Evolutionary conservation across 2,888 invertebrate genomes (phyloP).

Genomic region (Dorcus hopei): DNA sequence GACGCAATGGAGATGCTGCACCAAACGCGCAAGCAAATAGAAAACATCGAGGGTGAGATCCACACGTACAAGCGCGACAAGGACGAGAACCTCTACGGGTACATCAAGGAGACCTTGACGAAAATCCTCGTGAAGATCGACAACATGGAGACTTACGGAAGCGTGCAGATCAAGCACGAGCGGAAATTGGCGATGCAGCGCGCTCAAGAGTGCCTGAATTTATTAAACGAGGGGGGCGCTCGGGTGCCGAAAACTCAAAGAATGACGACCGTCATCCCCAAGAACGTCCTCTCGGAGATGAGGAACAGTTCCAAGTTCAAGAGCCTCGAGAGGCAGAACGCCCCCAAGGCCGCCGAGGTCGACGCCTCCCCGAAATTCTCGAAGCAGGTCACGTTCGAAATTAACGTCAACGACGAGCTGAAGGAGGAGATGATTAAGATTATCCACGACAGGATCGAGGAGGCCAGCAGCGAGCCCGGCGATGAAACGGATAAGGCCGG

Average conservation of each 20-base stretch:
- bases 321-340: slow-evolving; percentile 1
- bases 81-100: slow-evolving; percentile 9
- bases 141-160: slow-evolving; percentile 13
- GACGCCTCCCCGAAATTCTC: background rate
- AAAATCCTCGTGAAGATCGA: slow-evolving; percentile 14
- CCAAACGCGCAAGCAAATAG: slow-evolving; percentile 14
- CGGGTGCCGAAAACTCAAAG: no score
- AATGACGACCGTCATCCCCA: no score
- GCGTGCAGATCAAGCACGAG: slow-evolving; percentile 16
- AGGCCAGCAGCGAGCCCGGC: slow-evolving; percentile 8
- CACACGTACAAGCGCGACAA: slow-evolving; percentile 11
- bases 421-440: slow-evolving; percentile 13
- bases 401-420: slow-evolving; percentile 15
- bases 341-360: background rate
- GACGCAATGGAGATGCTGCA: slow-evolving; percentile 10
- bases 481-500: background rate
- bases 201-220: slow-evolving; percentile 16
- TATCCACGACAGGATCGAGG: slow-evolving; percentile 16
- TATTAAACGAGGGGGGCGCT: slow-evolving; percentile 5
- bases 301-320: no score
- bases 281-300: no score
- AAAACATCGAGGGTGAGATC: slow-evolving; percentile 12
- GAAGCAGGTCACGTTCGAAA: slow-evolving; percentile 14
- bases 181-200: slow-evolving; percentile 14
- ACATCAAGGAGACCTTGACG: slow-evolving; percentile 8